Evolutionary conservation across 2,888 invertebrate genomes (phyloP), one percentile per base, ranked within the genome.

Genomic region (Microplitis manilae): DNA sequence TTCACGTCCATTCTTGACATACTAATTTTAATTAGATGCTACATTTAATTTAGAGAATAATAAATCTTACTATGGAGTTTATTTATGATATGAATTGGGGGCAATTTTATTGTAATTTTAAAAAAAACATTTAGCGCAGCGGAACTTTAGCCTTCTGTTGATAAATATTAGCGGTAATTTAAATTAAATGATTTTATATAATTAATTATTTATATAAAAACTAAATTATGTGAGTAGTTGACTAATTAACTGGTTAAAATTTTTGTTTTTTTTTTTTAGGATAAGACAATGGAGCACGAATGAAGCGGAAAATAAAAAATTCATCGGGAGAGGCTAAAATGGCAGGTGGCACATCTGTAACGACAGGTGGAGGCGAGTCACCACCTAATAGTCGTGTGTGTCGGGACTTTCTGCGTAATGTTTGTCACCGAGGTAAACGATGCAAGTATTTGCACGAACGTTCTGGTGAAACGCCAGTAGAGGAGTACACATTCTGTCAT

Each of bases 331-430:
- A 68, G 62, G 74, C 72, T 40, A 81, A 71, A 78, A 86, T 86
- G 86, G 84, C 85, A 70, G 86, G 86, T 67, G 86, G 85, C 65
- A 82, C 80, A 41, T 86, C 80, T 69, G 77, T 75, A 38, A 85
- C 50, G 13, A 13, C 50, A 50, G 50, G 50, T 50, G 50, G 81
- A 71, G 82, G 83, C 50, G 88, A 88, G 65, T 81, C 83, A 2
- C 84, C 87, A 30, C 84, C 86, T 0, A 84, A 79, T 15, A 20
- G 62, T 20, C 83, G 89, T 40, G 88, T 93, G 60, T 93, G 93
- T 80, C 87, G 93, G 38, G 93, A 93, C 85, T 93, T 92, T 84
- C 85, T 92, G 20, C 90, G 93, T 8, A 93, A 93, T 76, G 90
- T 91, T 15, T 93, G 93, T 83, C 91, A 92, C 78, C 87, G 93